Evolutionary conservation across 2,888 invertebrate genomes (phyloP).

Genomic region (Liodrosophila aerea): DNA sequence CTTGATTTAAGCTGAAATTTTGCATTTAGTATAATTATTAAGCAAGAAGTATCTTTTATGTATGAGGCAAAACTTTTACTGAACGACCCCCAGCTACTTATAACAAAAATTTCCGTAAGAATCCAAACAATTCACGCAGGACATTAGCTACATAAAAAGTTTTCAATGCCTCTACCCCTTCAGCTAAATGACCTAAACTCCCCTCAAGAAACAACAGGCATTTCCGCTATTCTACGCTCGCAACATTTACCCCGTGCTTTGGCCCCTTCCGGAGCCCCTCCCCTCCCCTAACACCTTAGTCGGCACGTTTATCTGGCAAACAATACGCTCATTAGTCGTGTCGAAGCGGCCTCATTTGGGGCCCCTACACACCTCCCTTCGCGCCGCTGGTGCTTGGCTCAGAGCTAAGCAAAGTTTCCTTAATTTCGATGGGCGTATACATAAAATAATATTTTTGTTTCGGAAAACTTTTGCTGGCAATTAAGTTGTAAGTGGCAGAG

Average conservation of each 20-base stretch:
- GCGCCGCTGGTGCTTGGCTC: slow-evolving; percentile 13
- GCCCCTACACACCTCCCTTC: too few relatives aligned
- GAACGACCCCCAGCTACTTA: neutral
- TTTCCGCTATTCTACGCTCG: slow-evolving; percentile 38
- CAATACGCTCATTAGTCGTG: slow-evolving; percentile 71
- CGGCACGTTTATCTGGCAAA: slow-evolving; percentile 58
- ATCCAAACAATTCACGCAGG: slow-evolving; percentile 17
- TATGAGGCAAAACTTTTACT: too few relatives aligned
- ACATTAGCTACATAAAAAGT: slow-evolving; percentile 22
- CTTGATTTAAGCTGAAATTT: too few relatives aligned
- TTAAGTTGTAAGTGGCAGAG: slow-evolving; percentile 58
- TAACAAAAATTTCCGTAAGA: slow-evolving; percentile 1
- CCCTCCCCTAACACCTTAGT: neutral
- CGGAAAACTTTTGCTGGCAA: slow-evolving; percentile 61
- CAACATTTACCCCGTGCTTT: slow-evolving; percentile 10
- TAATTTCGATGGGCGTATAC: slow-evolving; percentile 54
- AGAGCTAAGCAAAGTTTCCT: slow-evolving; percentile 55
- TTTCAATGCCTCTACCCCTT: slow-evolving; percentile 49
- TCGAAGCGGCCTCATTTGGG: slow-evolving; percentile 31
- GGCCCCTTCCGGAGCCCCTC: neutral
- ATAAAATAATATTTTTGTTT: slow-evolving; percentile 77
- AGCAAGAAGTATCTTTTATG: too few relatives aligned
- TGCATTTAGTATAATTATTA: too few relatives aligned
- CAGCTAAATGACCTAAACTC: slow-evolving; percentile 30
- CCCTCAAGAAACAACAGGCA: slow-evolving; percentile 32